Conservation (phyloP, 2,113 vertebrate genomes). For the Physeter macrocephalus region DNA sequence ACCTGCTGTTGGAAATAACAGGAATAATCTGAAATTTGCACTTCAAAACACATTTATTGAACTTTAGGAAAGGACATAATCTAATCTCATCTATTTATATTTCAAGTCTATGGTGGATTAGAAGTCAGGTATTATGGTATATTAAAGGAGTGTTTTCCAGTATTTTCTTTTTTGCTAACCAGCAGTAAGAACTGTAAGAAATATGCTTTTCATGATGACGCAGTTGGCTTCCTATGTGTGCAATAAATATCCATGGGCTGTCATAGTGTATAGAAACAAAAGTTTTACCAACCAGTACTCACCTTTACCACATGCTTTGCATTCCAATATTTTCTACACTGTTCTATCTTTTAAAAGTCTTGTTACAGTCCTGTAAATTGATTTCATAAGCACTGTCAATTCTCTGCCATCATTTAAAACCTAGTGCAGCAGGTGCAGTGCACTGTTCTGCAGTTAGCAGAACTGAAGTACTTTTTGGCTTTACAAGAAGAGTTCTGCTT, state of each 20-base stretch:
- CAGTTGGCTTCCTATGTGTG: not conserved
- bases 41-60: not conserved
- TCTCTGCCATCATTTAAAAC: not conserved
- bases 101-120: not conserved
- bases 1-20: not conserved
- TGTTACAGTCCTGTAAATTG: not conserved
- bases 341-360: not conserved
- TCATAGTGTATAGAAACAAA: not conserved
- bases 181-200: not conserved
- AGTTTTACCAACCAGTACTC: not conserved
- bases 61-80: not conserved
- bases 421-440: rapidly evolving
- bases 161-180: not conserved
- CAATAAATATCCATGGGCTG: not conserved
- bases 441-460: not conserved
- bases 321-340: not conserved
- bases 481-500: not conserved
- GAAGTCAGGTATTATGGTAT: not conserved
- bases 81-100: not conserved
- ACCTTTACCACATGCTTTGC: not conserved
- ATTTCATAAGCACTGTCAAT: not conserved
- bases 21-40: not conserved
- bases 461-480: not conserved
- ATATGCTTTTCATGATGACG: not conserved
- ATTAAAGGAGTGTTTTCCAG: not conserved